A percentile compares a stretch with the other conserved stretches of the same genome.
Evolutionary conservation across 2,888 invertebrate species (phyloP).

Genomic region (Monopis laevigella): DNA sequence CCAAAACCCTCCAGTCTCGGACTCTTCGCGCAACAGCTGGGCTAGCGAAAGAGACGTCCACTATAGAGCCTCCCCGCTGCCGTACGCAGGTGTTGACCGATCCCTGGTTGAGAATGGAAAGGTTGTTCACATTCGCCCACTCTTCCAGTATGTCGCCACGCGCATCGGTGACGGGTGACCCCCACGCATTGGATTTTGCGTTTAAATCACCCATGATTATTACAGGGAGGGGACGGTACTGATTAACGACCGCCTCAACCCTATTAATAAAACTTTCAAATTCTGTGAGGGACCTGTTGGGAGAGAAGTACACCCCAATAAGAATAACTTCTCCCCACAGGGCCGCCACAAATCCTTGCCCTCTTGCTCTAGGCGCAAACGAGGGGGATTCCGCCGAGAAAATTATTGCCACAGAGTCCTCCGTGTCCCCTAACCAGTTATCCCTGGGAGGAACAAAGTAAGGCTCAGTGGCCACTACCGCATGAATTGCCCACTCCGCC

Average conservation of each 20-base stretch:
- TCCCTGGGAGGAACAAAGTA: slow-evolving; percentile 9
- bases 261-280: slow-evolving; percentile 18
- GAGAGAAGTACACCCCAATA: slow-evolving; percentile 21
- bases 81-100: slow-evolving; percentile 20
- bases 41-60: slow-evolving; percentile 18
- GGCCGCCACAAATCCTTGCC: slow-evolving; percentile 10
- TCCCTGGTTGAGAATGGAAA: slow-evolving; percentile 16
- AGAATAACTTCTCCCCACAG: slow-evolving; percentile 10
- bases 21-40: slow-evolving; percentile 14
- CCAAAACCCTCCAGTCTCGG: slow-evolving; percentile 16
- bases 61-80: slow-evolving; percentile 19
- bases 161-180: slow-evolving; percentile 14
- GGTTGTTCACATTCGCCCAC: slow-evolving; percentile 16
- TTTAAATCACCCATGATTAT: slow-evolving; percentile 18
- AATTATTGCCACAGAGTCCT: slow-evolving; percentile 11
- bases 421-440: slow-evolving; percentile 13
- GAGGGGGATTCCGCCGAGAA: background rate
- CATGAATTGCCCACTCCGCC: slow-evolving; percentile 8
- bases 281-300: slow-evolving; percentile 18
- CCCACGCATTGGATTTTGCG: slow-evolving; percentile 13
- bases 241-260: slow-evolving; percentile 11
- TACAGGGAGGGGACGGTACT: background rate
- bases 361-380: background rate
- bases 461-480: slow-evolving; percentile 6
- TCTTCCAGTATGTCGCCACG: slow-evolving; percentile 16